Conservation (phyloP, 2,113 vertebrate species). For the Grus americana region DNA sequence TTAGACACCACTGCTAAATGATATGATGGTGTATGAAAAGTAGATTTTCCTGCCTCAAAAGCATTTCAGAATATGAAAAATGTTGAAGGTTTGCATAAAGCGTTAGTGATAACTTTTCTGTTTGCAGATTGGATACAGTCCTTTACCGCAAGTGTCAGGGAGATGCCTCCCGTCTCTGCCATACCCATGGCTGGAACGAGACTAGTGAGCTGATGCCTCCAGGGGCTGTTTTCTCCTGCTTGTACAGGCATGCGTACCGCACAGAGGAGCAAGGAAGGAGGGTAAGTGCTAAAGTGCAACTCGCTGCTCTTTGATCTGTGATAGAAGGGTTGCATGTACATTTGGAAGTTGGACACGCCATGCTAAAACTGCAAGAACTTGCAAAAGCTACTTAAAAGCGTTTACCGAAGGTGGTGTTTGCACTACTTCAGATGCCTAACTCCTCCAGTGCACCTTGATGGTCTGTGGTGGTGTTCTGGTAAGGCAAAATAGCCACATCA, state of each 20-base stretch:
- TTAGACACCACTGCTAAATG: neutral
- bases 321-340: rapidly evolving
- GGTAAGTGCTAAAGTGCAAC: constrained; percentile 67
- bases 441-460: neutral
- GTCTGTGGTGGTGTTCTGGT: neutral
- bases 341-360: neutral
- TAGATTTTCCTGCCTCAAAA: neutral
- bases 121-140: constrained; percentile 87
- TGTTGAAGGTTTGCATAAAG: rapidly evolving
- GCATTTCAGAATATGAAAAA: neutral
- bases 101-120: neutral
- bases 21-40: neutral
- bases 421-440: rapidly evolving
- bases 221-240: constrained; percentile 93
- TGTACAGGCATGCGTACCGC: constrained; percentile 94
- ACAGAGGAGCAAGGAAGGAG: constrained; percentile 91
- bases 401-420: neutral
- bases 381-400: neutral
- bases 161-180: constrained; percentile 92
- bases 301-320: neutral
- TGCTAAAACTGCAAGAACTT: neutral
- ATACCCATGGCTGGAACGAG: constrained; percentile 95
- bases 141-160: constrained; percentile 95
- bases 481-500: neutral
- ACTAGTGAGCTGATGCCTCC: constrained; percentile 93